phyloP scores from a whole-genome alignment of 1,140 invertebrate genomes.

The Ridgeia piscesae region DNA sequence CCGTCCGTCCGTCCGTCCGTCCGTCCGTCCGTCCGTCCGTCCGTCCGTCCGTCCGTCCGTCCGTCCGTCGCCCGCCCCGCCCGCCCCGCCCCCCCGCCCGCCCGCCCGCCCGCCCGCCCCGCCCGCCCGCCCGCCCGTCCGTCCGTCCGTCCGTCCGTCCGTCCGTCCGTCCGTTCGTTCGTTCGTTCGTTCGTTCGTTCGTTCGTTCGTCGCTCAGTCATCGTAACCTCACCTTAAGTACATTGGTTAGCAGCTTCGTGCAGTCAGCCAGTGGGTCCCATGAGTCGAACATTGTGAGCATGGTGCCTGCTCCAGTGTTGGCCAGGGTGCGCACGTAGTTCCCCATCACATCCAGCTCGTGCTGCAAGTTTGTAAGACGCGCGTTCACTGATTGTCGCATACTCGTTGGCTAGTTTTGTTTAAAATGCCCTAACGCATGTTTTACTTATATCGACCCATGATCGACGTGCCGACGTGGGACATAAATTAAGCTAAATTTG shows the following conservation, averaged over 20 bases:
- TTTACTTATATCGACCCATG: too few species aligned
- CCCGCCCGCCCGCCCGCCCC: too few species aligned
- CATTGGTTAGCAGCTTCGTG: slow-evolving; percentile 6
- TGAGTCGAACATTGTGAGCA: background rate
- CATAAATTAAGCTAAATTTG: too few species aligned
- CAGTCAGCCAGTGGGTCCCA: slow-evolving; percentile 2
- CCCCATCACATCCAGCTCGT: slow-evolving; percentile 14
- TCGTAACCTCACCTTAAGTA: background rate
- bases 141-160: background rate
- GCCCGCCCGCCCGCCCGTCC: background rate
- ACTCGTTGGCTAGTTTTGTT: too few species aligned
- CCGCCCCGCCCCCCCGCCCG: too few species aligned
- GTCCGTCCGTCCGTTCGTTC: background rate
- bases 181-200: background rate
- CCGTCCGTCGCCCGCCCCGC: background rate
- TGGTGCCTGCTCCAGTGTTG: background rate
- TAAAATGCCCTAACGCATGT: too few species aligned
- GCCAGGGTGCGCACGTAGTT: slow-evolving; percentile 13
- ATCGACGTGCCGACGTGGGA: too few species aligned
- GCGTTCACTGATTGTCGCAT: background rate
- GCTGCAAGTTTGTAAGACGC: background rate
- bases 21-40: background rate
- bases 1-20: background rate
- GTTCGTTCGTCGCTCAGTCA: background rate
- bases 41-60: background rate